These are phyloP conservation scores for Styela plicata DNA, from an alignment of 23 tunicate species.

Conservation along the genomic window DNA sequence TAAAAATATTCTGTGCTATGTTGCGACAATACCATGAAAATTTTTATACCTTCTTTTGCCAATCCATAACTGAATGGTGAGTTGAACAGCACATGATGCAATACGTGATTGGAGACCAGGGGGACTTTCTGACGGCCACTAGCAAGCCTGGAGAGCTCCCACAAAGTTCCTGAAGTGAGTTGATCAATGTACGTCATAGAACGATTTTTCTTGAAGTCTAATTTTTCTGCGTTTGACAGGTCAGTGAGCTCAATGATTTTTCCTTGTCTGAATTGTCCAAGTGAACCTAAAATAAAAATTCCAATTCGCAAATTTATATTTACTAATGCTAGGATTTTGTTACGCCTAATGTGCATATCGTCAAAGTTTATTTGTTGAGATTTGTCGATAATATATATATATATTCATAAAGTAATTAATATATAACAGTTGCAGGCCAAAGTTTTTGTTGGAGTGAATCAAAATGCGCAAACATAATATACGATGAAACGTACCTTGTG, in stretches of 20 bases:
- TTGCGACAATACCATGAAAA: too few relatives aligned
- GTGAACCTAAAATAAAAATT: not conserved
- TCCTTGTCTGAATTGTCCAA: not conserved
- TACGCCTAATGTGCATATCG: too few relatives aligned
- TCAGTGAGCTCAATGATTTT: not conserved
- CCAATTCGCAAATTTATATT: too few relatives aligned
- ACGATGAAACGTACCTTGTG: too few relatives aligned
- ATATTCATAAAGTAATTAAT: too few relatives aligned
- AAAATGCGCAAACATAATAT: too few relatives aligned
- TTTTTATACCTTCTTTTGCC: slow-evolving; percentile 63
- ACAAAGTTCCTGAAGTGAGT: slow-evolving; percentile 54
- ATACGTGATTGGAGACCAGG: slow-evolving; percentile 41
- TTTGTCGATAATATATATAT: too few relatives aligned
- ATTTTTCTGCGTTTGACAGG: slow-evolving; percentile 1
- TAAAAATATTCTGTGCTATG: too few relatives aligned
- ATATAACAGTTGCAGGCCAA: too few relatives aligned
- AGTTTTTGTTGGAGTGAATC: too few relatives aligned
- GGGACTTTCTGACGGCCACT: slow-evolving; percentile 40
- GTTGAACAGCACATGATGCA: slow-evolving; percentile 39
- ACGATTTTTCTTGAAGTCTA: slow-evolving; percentile 49
- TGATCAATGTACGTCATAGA: slow-evolving; percentile 36
- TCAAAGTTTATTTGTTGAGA: too few relatives aligned
- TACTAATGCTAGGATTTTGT: too few relatives aligned
- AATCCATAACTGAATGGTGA: slow-evolving; percentile 55
- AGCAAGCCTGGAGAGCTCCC: slow-evolving; percentile 48